Conservation (phyloP, 2,113 vertebrate genomes). For the Ailurus styani region DNA sequence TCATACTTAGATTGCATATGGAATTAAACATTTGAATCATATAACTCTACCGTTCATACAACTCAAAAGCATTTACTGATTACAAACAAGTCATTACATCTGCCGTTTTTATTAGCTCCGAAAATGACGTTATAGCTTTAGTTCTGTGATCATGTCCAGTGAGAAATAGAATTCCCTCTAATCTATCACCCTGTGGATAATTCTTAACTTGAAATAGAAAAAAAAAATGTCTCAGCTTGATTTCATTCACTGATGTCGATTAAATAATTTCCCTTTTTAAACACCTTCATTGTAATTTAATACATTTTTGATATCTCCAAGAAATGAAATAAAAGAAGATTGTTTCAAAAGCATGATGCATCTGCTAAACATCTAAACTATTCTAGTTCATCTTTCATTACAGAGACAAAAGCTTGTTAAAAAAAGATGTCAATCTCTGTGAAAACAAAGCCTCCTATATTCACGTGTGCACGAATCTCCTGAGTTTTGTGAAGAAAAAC, state of each 20-base stretch:
- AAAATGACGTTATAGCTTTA: background rate
- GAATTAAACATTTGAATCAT: background rate
- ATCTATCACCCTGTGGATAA: background rate
- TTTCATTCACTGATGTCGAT: background rate
- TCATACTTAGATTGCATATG: background rate
- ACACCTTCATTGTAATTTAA: background rate
- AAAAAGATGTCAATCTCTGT: background rate
- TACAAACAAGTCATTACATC: background rate
- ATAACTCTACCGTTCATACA: background rate
- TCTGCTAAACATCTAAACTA: background rate
- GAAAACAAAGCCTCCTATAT: background rate
- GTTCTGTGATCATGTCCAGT: background rate
- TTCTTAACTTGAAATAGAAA: background rate
- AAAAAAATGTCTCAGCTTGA: background rate
- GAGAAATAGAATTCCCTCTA: background rate
- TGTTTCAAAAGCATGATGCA: background rate
- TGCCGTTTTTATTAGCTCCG: background rate
- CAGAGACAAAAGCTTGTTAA: slow-evolving; percentile 39
- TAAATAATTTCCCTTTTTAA: background rate
- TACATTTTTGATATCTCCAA: background rate
- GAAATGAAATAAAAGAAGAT: background rate
- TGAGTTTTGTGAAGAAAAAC: background rate
- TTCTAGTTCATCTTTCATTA: slow-evolving; percentile 46
- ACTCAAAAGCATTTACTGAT: background rate
- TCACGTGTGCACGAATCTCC: background rate